Percentiles rank a stretch among this genome's conserved stretches.
Evolutionary conservation across 2,888 invertebrate genomes (phyloP).

Genomic region (Julus scanicus): DNA sequence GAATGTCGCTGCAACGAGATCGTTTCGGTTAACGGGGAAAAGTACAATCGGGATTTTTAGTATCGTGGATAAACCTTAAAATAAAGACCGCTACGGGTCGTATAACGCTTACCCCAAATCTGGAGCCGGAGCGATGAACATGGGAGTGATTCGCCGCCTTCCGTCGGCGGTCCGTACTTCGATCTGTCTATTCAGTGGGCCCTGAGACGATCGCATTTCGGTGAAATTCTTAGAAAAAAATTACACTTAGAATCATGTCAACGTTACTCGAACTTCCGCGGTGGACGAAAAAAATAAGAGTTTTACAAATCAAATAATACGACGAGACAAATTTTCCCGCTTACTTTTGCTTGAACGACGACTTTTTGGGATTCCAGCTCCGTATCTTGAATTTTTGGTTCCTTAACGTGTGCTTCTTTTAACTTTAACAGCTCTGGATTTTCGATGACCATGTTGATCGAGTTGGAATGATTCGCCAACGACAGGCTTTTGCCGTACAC

Average conservation of each 20-base stretch:
- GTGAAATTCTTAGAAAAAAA: too few relatives aligned
- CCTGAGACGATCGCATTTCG: too few relatives aligned
- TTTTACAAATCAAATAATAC: too few relatives aligned
- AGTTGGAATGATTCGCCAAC: slow-evolving; percentile 65
- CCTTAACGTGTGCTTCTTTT: slow-evolving; percentile 70
- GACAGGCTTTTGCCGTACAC: slow-evolving; percentile 84
- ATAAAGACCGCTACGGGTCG: too few relatives aligned
- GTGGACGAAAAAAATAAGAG: too few relatives aligned
- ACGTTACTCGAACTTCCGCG: too few relatives aligned
- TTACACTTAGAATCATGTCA: too few relatives aligned
- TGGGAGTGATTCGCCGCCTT: slow-evolving; percentile 93
- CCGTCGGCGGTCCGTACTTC: slow-evolving; percentile 95
- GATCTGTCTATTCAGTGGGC: slow-evolving; percentile 85
- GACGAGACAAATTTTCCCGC: slow-evolving; percentile 48
- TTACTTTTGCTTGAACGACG: slow-evolving; percentile 51
- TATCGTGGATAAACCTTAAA: too few relatives aligned
- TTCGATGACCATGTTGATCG: slow-evolving; percentile 72
- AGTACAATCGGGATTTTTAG: too few relatives aligned
- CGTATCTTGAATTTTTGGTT: slow-evolving; percentile 66
- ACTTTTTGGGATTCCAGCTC: slow-evolving; percentile 52
- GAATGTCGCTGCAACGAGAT: slow-evolving; percentile 57
- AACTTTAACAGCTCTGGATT: slow-evolving; percentile 73
- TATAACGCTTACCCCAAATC: slow-evolving; percentile 76
- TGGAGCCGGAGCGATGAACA: slow-evolving; percentile 83
- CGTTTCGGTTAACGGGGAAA: too few relatives aligned